A percentile compares a stretch with the other conserved stretches of the same genome.
Conservation (phyloP, 2,113 vertebrate species). For the Onychostruthus taczanowskii region DNA sequence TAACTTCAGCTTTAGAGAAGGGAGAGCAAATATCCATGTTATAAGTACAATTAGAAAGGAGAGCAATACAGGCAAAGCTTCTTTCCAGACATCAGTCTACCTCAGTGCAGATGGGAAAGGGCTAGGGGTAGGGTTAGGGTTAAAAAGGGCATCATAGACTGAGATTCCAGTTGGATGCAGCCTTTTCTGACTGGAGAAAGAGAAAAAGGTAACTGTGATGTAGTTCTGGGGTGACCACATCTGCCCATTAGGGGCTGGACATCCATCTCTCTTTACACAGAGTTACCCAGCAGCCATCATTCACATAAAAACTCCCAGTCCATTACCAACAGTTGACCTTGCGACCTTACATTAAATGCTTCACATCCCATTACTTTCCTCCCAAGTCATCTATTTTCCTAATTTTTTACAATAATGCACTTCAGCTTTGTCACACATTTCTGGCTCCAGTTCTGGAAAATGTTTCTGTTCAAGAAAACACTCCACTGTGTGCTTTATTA, state of each 20-base stretch:
- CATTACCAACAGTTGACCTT: conserved; percentile 27
- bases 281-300: not conserved
- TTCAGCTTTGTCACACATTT: conserved; percentile 27
- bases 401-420: conserved; percentile 20
- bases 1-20: not conserved
- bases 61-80: not conserved
- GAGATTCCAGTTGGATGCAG: not conserved
- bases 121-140: not conserved
- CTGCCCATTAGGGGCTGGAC: not conserved
- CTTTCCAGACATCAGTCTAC: not conserved
- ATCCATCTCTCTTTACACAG: conserved; percentile 18
- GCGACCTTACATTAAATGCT: not conserved
- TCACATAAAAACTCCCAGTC: conserved; percentile 20
- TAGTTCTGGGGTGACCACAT: not conserved
- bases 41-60: not conserved
- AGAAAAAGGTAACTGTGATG: not conserved
- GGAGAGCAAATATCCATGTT: not conserved
- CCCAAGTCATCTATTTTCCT: not conserved
- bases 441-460: conserved; percentile 27
- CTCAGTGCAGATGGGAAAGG: not conserved
- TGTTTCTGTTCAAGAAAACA: not conserved
- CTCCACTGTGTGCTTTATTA: not conserved
- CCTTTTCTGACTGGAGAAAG: not conserved
- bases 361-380: conserved; percentile 31
- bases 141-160: not conserved